phyloP scores from a whole-genome alignment of 1,140 invertebrate species.

The Antheraea mylitta region DNA sequence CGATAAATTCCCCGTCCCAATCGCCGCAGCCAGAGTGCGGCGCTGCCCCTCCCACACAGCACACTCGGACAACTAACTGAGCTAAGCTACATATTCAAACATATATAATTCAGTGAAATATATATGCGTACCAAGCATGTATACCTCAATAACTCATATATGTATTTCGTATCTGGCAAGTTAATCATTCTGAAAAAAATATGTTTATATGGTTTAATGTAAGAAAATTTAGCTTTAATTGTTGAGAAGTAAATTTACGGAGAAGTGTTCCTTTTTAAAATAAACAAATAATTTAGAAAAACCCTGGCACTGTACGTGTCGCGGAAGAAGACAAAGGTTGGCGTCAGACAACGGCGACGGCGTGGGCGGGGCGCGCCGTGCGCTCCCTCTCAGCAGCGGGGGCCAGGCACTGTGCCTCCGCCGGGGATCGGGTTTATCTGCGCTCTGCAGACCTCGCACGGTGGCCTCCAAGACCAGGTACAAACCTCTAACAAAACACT shows the following conservation, averaged over 20 bases:
- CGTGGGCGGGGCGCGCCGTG: conserved; percentile 83
- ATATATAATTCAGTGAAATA: no score
- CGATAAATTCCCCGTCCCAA: no score
- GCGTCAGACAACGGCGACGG: conserved; percentile 89
- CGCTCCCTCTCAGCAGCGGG: conserved; percentile 88
- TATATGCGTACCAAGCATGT: no score
- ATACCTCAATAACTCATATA: no score
- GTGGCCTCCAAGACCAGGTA: conserved; percentile 24
- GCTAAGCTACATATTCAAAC: no score
- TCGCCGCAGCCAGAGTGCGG: no score
- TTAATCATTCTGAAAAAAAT: no score
- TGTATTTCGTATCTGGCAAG: no score
- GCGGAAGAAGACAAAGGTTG: conserved; percentile 94
- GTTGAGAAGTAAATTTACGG: neutral
- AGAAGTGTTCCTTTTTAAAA: neutral
- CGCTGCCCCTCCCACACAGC: no score
- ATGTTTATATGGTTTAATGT: no score
- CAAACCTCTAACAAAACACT: neutral
- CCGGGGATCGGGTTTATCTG: conserved; percentile 87
- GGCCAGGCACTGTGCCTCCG: conserved; percentile 86
- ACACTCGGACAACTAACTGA: no score
- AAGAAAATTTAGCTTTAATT: no score
- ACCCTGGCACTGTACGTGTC: conserved; percentile 88
- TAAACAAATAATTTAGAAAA: conserved; percentile 81
- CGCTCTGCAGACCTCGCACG: conserved; percentile 50